phyloP scores from a whole-genome alignment of 1,140 invertebrate genomes.

The Sarcophaga peregrina region DNA sequence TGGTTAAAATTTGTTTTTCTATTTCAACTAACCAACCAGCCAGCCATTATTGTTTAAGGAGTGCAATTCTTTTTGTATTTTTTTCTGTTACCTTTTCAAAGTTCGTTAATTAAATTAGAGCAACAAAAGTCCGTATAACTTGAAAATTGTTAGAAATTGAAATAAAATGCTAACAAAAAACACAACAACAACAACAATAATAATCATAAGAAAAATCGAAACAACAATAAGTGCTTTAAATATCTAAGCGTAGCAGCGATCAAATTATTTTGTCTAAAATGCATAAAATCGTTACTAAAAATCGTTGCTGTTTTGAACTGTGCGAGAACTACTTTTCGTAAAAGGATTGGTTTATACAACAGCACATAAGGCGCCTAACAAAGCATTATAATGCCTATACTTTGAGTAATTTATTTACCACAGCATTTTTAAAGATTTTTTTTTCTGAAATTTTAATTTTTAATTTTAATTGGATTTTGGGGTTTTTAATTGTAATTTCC shows the following conservation, averaged over 20 bases:
- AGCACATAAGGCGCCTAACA: not conserved
- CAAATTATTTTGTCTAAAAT: not conserved
- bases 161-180: too few relatives aligned
- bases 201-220: too few relatives aligned
- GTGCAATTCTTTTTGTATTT: not conserved
- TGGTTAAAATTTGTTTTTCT: not conserved
- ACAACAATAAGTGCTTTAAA: not conserved
- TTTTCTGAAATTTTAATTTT: too few relatives aligned
- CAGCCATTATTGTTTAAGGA: slow-evolving; percentile 11
- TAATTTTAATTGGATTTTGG: not conserved
- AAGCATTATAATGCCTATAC: not conserved
- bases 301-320: not conserved
- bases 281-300: not conserved
- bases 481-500: not conserved
- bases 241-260: not conserved
- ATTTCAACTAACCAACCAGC: not conserved
- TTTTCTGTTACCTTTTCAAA: not conserved
- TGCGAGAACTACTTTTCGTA: not conserved
- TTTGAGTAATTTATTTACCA: not conserved
- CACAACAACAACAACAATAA: too few relatives aligned
- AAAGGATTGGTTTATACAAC: not conserved
- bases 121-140: not conserved
- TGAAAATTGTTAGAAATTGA: not conserved
- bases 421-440: too few relatives aligned
- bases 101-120: slow-evolving; percentile 32